These are phyloP conservation scores for Sceloporus tristichus DNA, from an alignment of 2,113 vertebrate species.

Conservation along the genomic window DNA sequence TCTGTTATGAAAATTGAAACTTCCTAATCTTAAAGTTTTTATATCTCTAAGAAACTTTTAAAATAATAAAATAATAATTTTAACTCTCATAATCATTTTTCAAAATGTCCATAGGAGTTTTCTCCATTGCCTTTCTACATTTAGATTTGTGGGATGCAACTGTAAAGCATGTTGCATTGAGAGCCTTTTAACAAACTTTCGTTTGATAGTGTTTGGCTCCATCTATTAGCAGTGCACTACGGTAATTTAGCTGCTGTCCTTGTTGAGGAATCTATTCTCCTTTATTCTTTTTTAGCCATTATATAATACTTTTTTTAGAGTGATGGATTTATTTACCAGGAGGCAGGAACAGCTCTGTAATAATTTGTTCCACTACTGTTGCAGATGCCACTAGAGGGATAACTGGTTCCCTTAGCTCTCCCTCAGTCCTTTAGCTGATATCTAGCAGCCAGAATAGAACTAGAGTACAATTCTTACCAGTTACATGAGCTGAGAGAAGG, in stretches of 20 bases:
- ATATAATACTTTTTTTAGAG: neutral
- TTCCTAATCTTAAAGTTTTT: neutral
- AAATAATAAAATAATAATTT: neutral
- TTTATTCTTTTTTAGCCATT: neutral
- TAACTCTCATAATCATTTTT: neutral
- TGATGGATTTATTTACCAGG: neutral
- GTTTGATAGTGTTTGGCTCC: neutral
- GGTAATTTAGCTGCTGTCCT: neutral
- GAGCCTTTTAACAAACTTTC: neutral
- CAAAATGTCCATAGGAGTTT: neutral
- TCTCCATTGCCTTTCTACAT: neutral
- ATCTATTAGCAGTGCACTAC: neutral
- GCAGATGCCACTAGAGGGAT: no score
- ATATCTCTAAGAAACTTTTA: neutral
- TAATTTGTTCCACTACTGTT: no score
- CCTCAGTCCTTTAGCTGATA: neutral
- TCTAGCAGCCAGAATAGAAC: neutral
- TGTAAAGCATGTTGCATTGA: neutral
- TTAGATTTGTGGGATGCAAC: neutral
- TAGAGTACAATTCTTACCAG: no score
- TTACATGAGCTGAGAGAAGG: neutral
- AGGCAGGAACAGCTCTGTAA: neutral
- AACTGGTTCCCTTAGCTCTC: neutral
- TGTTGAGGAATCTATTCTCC: neutral
- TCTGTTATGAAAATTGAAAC: neutral